A percentile compares a stretch with the other conserved stretches of the same genome.
phyloP scores from a whole-genome alignment of 2,888 invertebrate species.

The Kryphioiulus occultus region DNA sequence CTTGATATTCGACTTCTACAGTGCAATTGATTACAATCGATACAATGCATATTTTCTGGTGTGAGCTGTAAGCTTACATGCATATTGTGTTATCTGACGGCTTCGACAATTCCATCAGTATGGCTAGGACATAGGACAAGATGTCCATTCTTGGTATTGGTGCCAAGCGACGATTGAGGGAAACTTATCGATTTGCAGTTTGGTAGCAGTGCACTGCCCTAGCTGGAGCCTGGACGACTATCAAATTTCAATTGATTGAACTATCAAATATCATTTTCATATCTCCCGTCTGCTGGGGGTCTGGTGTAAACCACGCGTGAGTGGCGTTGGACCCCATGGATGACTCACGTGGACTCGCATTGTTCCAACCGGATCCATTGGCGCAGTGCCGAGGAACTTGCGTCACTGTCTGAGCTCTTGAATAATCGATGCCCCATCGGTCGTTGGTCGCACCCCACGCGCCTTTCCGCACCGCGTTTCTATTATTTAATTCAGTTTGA shows the following conservation, averaged over 20 bases:
- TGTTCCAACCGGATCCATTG: slow-evolving; percentile 20
- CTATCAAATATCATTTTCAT: background rate
- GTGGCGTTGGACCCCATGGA: background rate
- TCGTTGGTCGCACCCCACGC: background rate
- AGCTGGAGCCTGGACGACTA: background rate
- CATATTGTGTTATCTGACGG: too few relatives aligned
- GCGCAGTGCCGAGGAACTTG: background rate
- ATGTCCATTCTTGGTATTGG: too few relatives aligned
- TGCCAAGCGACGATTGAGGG: background rate
- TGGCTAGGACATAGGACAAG: too few relatives aligned
- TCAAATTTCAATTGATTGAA: slow-evolving; percentile 14
- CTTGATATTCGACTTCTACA: too few relatives aligned
- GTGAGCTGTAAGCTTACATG: too few relatives aligned
- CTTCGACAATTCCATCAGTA: too few relatives aligned
- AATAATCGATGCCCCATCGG: background rate
- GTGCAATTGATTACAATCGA: too few relatives aligned
- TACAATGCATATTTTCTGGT: too few relatives aligned
- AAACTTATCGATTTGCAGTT: background rate
- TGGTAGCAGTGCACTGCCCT: background rate
- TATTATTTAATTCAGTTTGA: slow-evolving; percentile 31
- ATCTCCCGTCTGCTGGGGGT: slow-evolving; percentile 22
- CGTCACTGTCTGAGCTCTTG: slow-evolving; percentile 11
- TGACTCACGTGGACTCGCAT: background rate
- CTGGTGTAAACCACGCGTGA: background rate
- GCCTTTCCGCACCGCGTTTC: background rate